A percentile compares a stretch with the other conserved stretches of the same genome.
Conservation (phyloP, 2,888 invertebrate genomes). For the Ypsolopha sequella region DNA sequence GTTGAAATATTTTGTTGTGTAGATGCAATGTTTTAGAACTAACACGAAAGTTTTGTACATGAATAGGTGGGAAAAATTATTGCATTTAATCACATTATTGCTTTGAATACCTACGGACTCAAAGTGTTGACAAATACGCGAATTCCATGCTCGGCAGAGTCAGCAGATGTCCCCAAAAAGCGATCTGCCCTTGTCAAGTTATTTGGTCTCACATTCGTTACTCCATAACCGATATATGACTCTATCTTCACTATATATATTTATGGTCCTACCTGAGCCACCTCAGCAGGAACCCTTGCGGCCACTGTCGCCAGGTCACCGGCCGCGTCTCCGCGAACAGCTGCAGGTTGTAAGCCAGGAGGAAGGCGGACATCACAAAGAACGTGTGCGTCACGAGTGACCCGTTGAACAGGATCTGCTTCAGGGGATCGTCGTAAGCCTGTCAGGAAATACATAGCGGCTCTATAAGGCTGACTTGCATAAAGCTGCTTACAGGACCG, state of each 20-base stretch:
- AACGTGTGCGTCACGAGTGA: slow-evolving; percentile 47
- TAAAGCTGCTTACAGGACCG: neutral
- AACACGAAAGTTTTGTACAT: too few relatives aligned
- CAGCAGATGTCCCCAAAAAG: too few relatives aligned
- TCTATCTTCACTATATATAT: neutral
- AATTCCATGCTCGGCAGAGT: too few relatives aligned
- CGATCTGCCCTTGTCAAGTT: too few relatives aligned
- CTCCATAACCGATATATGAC: neutral
- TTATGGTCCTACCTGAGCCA: slow-evolving; percentile 40
- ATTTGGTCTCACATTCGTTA: too few relatives aligned
- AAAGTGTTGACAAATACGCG: neutral
- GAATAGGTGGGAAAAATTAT: too few relatives aligned
- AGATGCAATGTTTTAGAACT: too few relatives aligned
- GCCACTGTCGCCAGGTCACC: slow-evolving; percentile 31
- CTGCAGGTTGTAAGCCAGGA: slow-evolving; percentile 49
- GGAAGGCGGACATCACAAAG: slow-evolving; percentile 54
- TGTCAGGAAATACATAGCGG: slow-evolving; percentile 13
- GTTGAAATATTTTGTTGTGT: too few relatives aligned
- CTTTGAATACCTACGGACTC: neutral
- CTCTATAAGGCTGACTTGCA: neutral
- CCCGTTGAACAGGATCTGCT: slow-evolving; percentile 50
- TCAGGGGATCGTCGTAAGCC: slow-evolving; percentile 45
- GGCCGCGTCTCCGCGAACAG: slow-evolving; percentile 31
- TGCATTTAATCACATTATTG: too few relatives aligned
- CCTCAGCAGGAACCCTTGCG: slow-evolving; percentile 41